phyloP scores from a whole-genome alignment of 2,797 vertebrate species.

The Lepus oiostolus region DNA sequence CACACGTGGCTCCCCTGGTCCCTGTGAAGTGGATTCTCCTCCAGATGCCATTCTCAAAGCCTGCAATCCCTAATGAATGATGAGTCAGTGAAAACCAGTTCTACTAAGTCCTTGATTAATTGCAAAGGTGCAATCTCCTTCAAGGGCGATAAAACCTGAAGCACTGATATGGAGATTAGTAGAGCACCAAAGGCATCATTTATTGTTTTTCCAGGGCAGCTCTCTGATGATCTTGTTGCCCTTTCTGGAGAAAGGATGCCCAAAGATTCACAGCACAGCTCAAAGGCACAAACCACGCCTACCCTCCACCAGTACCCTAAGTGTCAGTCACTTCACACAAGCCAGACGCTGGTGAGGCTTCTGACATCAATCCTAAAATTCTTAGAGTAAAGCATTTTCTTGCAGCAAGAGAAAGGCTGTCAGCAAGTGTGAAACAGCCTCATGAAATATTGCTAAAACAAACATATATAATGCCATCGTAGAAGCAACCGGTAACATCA shows the following conservation, averaged over 20 bases:
- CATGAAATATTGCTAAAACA: constrained; percentile 46
- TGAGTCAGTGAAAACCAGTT: background rate
- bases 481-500: constrained; percentile 52
- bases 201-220: background rate
- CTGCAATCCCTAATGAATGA: background rate
- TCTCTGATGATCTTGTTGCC: background rate
- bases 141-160: background rate
- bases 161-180: fast-evolving
- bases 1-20: background rate
- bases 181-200: background rate
- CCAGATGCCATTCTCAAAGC: background rate
- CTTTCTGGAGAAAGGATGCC: background rate
- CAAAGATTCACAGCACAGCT: background rate
- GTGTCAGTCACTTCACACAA: background rate
- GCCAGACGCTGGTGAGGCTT: background rate
- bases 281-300: no score
- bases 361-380: background rate
- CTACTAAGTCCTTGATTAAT: background rate
- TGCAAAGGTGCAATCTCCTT: background rate
- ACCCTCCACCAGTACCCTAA: background rate
- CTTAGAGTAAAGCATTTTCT: background rate
- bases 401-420: background rate
- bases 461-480: constrained; percentile 38
- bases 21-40: background rate
- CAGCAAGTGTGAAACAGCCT: fast-evolving